Evolutionary conservation across 2,797 vertebrate species (phyloP).

Genomic region (Paratrypauchen microcephalus): DNA sequence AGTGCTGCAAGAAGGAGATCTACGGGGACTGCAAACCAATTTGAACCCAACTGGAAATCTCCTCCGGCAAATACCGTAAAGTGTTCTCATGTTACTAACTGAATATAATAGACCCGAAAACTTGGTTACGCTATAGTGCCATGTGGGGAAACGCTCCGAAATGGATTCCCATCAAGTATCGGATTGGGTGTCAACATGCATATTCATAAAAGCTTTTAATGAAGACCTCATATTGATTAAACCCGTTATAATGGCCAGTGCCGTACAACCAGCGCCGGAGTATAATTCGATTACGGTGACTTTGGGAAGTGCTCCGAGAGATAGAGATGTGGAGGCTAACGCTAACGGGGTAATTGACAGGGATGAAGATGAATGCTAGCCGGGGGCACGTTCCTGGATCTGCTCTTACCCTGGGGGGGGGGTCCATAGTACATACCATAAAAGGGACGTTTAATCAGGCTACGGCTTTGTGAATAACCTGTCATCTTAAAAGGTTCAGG

Average conservation of each 20-base stretch:
- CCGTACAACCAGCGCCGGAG: conserved; percentile 53
- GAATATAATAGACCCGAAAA: conserved; percentile 38
- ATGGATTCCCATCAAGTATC: conserved; percentile 55
- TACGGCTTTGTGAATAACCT: conserved; percentile 26
- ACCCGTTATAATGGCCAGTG: conserved; percentile 68
- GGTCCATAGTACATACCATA: not conserved
- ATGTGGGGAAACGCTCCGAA: conserved; percentile 42
- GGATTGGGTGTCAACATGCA: conserved; percentile 60
- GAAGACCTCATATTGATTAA: conserved; percentile 75
- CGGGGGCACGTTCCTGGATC: conserved; percentile 34
- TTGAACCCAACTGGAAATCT: conserved; percentile 30
- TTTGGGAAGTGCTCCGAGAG: conserved; percentile 76
- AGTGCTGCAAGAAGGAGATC: conserved; percentile 31
- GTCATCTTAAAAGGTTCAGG: conserved; percentile 5
- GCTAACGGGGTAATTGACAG: conserved; percentile 71
- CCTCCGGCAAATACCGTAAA: conserved; percentile 44
- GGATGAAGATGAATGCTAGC: conserved; percentile 73
- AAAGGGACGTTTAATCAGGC: conserved; percentile 52
- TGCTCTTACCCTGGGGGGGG: conserved; percentile 44
- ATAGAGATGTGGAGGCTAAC: conserved; percentile 66
- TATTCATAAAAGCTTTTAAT: conserved; percentile 72
- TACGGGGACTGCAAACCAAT: conserved; percentile 33
- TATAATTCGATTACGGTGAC: conserved; percentile 77
- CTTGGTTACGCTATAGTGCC: conserved; percentile 55
- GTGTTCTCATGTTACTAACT: conserved; percentile 42